Percentiles rank a stretch among this genome's conserved stretches.
Evolutionary conservation across 2,888 invertebrate species (phyloP).

Genomic region (Linyphia triangularis): DNA sequence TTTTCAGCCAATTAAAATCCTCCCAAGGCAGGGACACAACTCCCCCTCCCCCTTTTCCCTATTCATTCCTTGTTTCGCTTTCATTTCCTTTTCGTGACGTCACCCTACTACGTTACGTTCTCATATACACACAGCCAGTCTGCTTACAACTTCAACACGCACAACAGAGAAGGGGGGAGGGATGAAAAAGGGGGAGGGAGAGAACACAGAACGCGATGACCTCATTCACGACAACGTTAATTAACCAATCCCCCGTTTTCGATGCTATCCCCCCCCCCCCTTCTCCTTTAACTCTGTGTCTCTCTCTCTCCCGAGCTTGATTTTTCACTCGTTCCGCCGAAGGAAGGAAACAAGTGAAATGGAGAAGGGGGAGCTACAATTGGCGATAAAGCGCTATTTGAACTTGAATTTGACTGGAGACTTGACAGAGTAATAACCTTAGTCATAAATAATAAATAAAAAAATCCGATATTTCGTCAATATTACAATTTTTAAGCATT

Average conservation of each 20-base stretch:
- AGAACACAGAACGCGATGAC: constrained; percentile 66
- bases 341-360: too few species aligned
- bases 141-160: constrained; percentile 68
- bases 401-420: too few species aligned
- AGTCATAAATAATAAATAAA: too few species aligned
- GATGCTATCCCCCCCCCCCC: neutral
- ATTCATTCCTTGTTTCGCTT: constrained; percentile 71
- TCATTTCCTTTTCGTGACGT: constrained; percentile 72
- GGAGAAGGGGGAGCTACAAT: constrained; percentile 4
- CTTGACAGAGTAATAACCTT: too few species aligned
- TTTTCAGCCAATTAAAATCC: constrained; percentile 72
- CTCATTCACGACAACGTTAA: constrained; percentile 75
- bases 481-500: too few species aligned
- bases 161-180: neutral
- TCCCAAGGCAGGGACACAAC: constrained; percentile 38
- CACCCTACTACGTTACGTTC: constrained; percentile 65
- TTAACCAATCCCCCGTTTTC: constrained; percentile 61
- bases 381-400: constrained; percentile 16
- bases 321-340: constrained; percentile 52
- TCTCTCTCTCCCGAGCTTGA: constrained; percentile 21
- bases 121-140: constrained; percentile 16
- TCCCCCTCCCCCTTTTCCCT: constrained; percentile 19
- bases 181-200: neutral
- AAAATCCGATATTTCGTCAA: too few species aligned
- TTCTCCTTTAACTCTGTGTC: neutral